Conservation (phyloP, 2,797 vertebrate species). For the Artibeus jamaicensis region DNA sequence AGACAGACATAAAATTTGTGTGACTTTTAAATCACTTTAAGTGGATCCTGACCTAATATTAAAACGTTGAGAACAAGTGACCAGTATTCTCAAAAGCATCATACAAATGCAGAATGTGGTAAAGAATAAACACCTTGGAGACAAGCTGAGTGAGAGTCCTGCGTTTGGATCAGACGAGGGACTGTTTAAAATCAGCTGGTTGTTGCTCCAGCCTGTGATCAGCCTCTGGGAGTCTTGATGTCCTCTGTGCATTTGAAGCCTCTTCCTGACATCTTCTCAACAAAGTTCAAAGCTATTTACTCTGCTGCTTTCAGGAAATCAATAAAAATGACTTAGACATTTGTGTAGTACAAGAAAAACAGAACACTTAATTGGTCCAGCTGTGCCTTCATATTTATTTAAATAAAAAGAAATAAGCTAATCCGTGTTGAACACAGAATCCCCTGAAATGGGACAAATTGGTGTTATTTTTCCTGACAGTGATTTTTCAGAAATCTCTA, state of each 20-base stretch:
- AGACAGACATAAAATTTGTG: neutral
- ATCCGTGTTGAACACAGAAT: conserved; percentile 27
- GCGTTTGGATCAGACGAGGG: neutral
- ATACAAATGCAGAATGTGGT: conserved; percentile 31
- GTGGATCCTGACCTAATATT: conserved; percentile 18
- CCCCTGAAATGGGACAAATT: conserved; percentile 61
- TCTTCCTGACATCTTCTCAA: neutral
- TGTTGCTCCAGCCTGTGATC: neutral
- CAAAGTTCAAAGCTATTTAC: conserved; percentile 10
- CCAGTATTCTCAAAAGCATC: conserved; percentile 45
- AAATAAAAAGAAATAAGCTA: conserved; percentile 50
- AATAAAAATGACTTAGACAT: neutral
- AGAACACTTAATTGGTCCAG: conserved; percentile 54
- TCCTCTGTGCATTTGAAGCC: neutral
- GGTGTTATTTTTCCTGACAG: conserved; percentile 39
- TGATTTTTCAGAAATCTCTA: conserved; percentile 17
- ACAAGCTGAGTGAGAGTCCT: neutral
- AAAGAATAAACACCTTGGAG: conserved; percentile 23
- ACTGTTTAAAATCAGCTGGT: neutral
- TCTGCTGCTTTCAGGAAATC: neutral
- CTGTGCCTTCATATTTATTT: conserved; percentile 32
- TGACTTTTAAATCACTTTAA: conserved; percentile 51
- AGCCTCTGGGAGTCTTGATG: neutral
- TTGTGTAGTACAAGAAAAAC: conserved; percentile 33
- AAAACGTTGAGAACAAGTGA: conserved; percentile 42